These are phyloP conservation scores for Menura novaehollandiae DNA, from an alignment of 2,113 vertebrate species.

Conservation along the genomic window DNA sequence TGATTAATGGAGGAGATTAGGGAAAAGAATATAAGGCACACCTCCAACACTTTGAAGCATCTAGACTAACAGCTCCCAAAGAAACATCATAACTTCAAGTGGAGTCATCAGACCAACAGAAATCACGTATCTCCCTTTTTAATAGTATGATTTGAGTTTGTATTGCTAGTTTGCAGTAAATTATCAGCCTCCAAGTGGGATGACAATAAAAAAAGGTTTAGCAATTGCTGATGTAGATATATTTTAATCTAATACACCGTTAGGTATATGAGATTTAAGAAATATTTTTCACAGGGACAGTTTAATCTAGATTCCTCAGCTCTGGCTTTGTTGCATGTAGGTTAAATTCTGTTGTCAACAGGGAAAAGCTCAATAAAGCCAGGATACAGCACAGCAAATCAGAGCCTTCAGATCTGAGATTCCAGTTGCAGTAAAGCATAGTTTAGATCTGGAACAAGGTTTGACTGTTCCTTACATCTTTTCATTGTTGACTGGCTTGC, in stretches of 20 bases:
- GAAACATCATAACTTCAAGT: neutral
- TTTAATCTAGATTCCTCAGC: neutral
- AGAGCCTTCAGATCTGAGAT: neutral
- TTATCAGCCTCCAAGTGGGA: neutral
- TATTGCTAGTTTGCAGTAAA: neutral
- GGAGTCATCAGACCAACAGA: neutral
- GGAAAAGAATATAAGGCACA: neutral
- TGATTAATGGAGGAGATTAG: neutral
- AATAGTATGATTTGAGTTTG: neutral
- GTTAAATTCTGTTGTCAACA: neutral
- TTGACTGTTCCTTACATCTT: neutral
- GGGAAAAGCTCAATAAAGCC: neutral
- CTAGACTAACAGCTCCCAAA: neutral
- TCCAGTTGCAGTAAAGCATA: neutral
- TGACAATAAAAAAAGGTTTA: neutral
- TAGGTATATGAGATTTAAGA: neutral
- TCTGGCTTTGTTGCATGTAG: neutral
- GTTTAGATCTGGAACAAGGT: neutral
- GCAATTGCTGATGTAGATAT: neutral
- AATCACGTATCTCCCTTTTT: neutral
- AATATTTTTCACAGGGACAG: neutral
- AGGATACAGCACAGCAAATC: rapidly evolving
- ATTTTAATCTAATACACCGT: neutral
- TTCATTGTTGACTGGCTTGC: neutral
- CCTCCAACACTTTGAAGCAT: neutral